A percentile compares a stretch with the other conserved stretches of the same genome.
Evolutionary conservation across 2,797 vertebrate species (phyloP).

Genomic region (Rhabdomys pumilio): DNA sequence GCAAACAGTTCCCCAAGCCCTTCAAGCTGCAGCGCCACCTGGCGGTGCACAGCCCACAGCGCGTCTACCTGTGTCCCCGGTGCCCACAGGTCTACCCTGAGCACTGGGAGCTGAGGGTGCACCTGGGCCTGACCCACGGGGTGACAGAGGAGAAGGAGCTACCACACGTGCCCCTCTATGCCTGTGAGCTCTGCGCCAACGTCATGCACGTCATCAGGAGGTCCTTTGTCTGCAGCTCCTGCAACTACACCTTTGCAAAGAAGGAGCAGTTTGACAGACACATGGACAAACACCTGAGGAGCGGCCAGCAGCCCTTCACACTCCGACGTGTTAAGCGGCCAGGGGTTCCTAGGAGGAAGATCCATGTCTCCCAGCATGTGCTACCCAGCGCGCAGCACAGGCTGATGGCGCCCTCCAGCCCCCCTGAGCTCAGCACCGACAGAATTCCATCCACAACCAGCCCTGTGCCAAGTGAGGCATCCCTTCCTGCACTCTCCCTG

Average conservation of each 20-base stretch:
- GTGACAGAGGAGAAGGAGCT: conserved; percentile 94
- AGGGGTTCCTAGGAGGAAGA: conserved; percentile 80
- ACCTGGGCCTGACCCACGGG: conserved; percentile 93
- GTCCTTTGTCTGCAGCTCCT: conserved; percentile 98
- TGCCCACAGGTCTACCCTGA: conserved; percentile 97
- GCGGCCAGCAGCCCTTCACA: conserved; percentile 94
- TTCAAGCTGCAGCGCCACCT: conserved; percentile 99
- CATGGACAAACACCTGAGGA: conserved; percentile 97
- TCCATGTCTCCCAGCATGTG: conserved; percentile 27
- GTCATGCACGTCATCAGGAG: conserved; percentile 99
- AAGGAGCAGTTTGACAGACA: conserved; percentile 99
- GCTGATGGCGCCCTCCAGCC: conserved; percentile 86
- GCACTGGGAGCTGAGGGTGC: conserved; percentile 94
- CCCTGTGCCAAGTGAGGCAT: conserved; percentile 83
- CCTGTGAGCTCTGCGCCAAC: conserved; percentile 98
- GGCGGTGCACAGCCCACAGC: conserved; percentile 98
- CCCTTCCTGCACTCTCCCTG: conserved; percentile 86
- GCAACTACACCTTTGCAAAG: conserved; percentile 99
- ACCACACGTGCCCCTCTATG: conserved; percentile 96
- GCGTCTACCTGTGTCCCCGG: conserved; percentile 96
- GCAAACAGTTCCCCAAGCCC: conserved; percentile 99
- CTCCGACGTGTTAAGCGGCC: conserved; percentile 96
- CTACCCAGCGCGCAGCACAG: conserved; percentile 93
- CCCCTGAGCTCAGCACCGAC: conserved; percentile 84
- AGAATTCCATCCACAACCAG: conserved; percentile 85